Base-by-base conservation (phyloP, 2,888 invertebrate species). In the Eristalinus sepulchralis region DNA sequence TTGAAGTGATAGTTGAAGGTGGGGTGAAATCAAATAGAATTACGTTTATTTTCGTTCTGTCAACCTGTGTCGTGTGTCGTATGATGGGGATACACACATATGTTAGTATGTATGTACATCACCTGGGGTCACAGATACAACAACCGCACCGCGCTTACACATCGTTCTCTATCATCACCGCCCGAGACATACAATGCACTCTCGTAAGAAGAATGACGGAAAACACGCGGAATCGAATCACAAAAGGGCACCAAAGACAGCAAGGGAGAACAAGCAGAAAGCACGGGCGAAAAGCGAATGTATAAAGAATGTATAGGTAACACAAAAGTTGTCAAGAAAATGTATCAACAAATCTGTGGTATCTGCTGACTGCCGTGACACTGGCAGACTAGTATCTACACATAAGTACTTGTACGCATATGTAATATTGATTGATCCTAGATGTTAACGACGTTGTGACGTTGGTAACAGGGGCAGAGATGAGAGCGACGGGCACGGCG, bases 351-450 rank as follows among this genome's bases (percentile, higher is more conserved):
- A 67, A 71, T 78, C 75, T 81, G 60, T 64, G 59, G 70, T 76
- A 75, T 31, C 39, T 76, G 70, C 64, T 76, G 71, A 17, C 39
- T 77, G 66, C 71, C 71, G 53, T 83, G 80, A 84, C 79, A 62
- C 83, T 83, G 71, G 39, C 76, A 47, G 8, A 47, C 17, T 33
- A 53, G 76, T 34, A 36, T 59, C 31, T 73, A 63, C 63, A 73
- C 33, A 63, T 55, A 60, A 39, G 53, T 33, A 36, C 68, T 72
- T 64, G 80, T 84, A 84, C 71, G 75, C 84, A 75, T 76, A 80
- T 80, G 80, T 76, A 80, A 84, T 84, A 80, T 85, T 81, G 85
- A 85, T 77, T 72, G 77, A 85, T 85, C 85, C 81, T 85, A 82
- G 81, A 85, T 81, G 77, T 81, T 47, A 47, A 47, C 72, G 85